These are phyloP conservation scores for Mallotus villosus DNA, from an alignment of 2,797 vertebrate species.

Conservation along the genomic window DNA sequence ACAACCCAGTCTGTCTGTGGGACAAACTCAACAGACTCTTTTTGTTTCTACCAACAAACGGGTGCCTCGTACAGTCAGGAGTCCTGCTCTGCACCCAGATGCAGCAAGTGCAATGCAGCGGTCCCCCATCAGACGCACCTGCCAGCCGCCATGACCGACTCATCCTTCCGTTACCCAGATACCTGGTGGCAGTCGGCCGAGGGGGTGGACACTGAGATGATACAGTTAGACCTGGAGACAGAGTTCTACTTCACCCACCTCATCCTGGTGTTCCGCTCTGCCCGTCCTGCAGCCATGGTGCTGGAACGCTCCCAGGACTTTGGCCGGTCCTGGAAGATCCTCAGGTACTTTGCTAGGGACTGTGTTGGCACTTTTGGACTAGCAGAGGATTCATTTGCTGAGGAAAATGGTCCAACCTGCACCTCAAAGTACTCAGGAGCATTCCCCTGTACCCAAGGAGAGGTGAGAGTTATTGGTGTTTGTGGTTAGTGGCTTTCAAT, in stretches of 20 bases:
- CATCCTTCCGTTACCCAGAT: slow-evolving; percentile 84
- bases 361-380: slow-evolving; percentile 82
- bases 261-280: slow-evolving; percentile 91
- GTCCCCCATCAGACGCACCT: slow-evolving; percentile 77
- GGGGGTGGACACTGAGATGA: slow-evolving; percentile 75
- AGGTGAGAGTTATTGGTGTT: slow-evolving; percentile 77
- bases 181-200: slow-evolving; percentile 94
- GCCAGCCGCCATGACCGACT: slow-evolving; percentile 89
- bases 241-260: slow-evolving; percentile 93
- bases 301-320: slow-evolving; percentile 91
- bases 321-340: slow-evolving; percentile 83
- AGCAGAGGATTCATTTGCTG: slow-evolving; percentile 67
- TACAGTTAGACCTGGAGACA: slow-evolving; percentile 88
- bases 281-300: slow-evolving; percentile 88
- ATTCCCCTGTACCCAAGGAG: slow-evolving; percentile 90
- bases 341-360: slow-evolving; percentile 85
- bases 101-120: slow-evolving; percentile 78
- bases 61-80: slow-evolving; percentile 36
- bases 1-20: slow-evolving; percentile 82
- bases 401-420: slow-evolving; percentile 71
- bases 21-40: slow-evolving; percentile 72
- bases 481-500: background rate
- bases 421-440: slow-evolving; percentile 91
- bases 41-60: slow-evolving; percentile 71
- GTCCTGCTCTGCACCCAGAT: slow-evolving; percentile 54